Evolutionary conservation across 2,888 invertebrate genomes (phyloP).

Genomic region (Thymelicus sylvestris): DNA sequence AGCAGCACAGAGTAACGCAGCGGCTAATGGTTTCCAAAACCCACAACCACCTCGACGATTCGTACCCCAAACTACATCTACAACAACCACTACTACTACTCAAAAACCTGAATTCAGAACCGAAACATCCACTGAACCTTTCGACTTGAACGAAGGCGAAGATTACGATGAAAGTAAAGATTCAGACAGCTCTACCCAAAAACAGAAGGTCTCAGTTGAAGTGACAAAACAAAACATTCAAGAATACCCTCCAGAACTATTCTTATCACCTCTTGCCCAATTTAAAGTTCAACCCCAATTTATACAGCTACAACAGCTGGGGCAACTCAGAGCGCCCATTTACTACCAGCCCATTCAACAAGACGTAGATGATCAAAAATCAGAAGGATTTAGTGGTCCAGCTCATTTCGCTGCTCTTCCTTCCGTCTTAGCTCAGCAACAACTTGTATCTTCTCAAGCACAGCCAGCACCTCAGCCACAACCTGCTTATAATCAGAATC

Average conservation of each 20-base stretch:
- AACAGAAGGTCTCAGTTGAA: constrained; percentile 67
- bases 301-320: constrained; percentile 60
- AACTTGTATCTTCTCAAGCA: constrained; percentile 47
- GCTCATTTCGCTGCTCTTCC: constrained; percentile 72
- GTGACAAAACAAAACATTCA: constrained; percentile 72
- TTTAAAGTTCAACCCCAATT: constrained; percentile 68
- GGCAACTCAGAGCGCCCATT: constrained; percentile 59
- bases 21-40: constrained; percentile 49
- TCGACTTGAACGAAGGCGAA: constrained; percentile 65
- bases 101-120: constrained; percentile 50
- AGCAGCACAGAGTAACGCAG: constrained; percentile 47
- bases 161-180: constrained; percentile 50
- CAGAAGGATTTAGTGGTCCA: constrained; percentile 63
- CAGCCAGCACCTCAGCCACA: constrained; percentile 49
- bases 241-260: constrained; percentile 73
- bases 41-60: constrained; percentile 65
- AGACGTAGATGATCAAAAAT: constrained; percentile 56
- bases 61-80: constrained; percentile 53
- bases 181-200: constrained; percentile 48
- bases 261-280: constrained; percentile 68
- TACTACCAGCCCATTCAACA: constrained; percentile 57
- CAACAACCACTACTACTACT: constrained; percentile 55
- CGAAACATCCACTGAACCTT: constrained; percentile 61
- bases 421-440: constrained; percentile 69
- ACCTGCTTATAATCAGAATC: constrained; percentile 52